Evolutionary conservation across 1,140 invertebrate species (phyloP), one percentile per base, ranked within the genome.

Genomic region (Homalodisca vitripennis): DNA sequence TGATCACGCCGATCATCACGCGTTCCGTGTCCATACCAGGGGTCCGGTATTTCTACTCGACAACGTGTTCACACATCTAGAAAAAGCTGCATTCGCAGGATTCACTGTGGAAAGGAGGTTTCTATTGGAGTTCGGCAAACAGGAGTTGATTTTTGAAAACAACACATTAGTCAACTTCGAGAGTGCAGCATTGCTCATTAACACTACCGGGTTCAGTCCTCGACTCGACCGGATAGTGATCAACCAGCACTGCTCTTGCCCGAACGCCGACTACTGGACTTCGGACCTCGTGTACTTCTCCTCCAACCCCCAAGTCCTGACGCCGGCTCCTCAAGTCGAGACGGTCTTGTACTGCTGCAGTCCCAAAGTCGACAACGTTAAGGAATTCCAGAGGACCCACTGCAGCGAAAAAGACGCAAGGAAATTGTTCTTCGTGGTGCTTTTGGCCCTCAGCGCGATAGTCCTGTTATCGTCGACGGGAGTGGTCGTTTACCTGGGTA

Each of bases 31-130:
- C 20, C 80, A 76, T 3, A 83, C 85, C 0, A 79, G 80, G n/a
- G 88, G 88, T 0, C 79, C 84, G 0, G 85, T 90, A 1, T 82
- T 85, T 2, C 84, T 92, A 57, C 84, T 84, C 70, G 87, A 89
- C 76, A 91, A 91, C 77, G 81, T 79, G 6, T 84, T 92, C 57
- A 79, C 77, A 0, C 80, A 78, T 13, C 68, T 89, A 0, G 79
- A 81, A 17, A 78, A 83, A 17, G 86, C 86, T 1, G 86, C 88
- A 17, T 88, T 90, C 71, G 75, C 82, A 0, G 85, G 84, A 0
- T 85, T 91, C 10, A 80, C 79, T 14, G 81, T 84, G 0, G 83
- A 86, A 62, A 31, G 60, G 3, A 26, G 73, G 17, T 74, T 14
- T 46, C 74, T 64, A 67, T 75, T 71, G 75, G 77, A 64, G 69